Conservation (phyloP, 2,888 invertebrate genomes). For the Unio delphinus region DNA sequence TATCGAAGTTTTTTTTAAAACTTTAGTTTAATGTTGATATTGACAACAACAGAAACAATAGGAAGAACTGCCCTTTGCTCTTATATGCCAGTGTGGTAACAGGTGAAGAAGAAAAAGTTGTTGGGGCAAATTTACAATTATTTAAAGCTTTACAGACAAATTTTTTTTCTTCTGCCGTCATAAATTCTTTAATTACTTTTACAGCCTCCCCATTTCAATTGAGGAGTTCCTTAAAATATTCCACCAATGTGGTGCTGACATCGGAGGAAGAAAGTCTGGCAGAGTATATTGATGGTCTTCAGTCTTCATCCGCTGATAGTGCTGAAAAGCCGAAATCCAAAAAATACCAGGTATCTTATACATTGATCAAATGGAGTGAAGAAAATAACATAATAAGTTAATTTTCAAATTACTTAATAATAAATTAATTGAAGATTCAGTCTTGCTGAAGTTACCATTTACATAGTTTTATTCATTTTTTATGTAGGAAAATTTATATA, state of each 20-base stretch:
- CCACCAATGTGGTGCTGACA: conserved; percentile 49
- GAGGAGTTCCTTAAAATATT: conserved; percentile 40
- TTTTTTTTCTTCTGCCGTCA: conserved; percentile 15
- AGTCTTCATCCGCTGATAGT: conserved; percentile 38
- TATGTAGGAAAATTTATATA: too few relatives aligned
- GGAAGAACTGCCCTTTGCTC: background rate
- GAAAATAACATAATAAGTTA: too few relatives aligned
- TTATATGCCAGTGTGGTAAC: background rate
- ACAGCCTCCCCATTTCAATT: conserved; percentile 31
- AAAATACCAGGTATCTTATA: background rate
- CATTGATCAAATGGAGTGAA: background rate
- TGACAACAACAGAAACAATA: conserved; percentile 11
- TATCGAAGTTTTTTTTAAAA: too few relatives aligned
- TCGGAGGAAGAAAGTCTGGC: conserved; percentile 64
- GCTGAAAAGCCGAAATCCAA: background rate
- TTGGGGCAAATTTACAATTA: background rate
- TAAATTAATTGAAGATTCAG: too few relatives aligned
- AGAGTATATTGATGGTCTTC: conserved; percentile 56
- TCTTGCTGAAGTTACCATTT: too few relatives aligned
- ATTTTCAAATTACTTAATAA: too few relatives aligned
- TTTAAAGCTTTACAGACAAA: background rate
- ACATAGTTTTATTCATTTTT: too few relatives aligned
- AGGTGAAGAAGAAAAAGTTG: conserved; percentile 10
- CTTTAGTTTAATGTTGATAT: too few relatives aligned
- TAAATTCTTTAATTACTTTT: conserved; percentile 5